Evolutionary conservation across 2,797 vertebrate genomes (phyloP).

Genomic region (Simalia tracyae): DNA sequence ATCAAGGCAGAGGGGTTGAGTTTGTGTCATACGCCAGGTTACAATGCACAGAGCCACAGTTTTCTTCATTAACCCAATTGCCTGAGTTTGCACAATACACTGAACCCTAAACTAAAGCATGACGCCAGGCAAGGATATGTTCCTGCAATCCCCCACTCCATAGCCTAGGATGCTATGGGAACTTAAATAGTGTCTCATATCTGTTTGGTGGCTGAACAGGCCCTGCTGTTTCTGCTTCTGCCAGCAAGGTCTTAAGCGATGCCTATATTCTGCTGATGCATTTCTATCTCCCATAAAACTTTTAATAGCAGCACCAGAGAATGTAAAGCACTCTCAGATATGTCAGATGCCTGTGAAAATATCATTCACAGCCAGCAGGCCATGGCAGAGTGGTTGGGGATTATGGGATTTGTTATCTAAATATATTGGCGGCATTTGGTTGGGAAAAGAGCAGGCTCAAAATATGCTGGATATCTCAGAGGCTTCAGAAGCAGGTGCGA

Average conservation of each 20-base stretch:
- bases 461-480: neutral
- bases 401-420: neutral
- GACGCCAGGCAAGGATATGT: neutral
- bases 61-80: neutral
- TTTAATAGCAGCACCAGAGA: neutral
- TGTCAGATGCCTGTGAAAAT: neutral
- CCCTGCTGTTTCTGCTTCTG: neutral
- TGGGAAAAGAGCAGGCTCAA: neutral
- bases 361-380: neutral
- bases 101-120: neutral
- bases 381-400: neutral
- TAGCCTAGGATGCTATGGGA: neutral
- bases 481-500: neutral
- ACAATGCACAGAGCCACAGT: neutral
- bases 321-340: neutral
- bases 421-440: neutral
- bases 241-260: neutral
- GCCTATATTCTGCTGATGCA: neutral
- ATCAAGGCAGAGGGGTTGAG: neutral
- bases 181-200: neutral
- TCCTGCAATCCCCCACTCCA: neutral
- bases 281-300: neutral
- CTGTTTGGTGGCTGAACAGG: neutral
- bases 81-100: neutral
- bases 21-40: neutral